phyloP scores from a whole-genome alignment of 2,888 invertebrate species.

The Nomada fabriciana region DNA sequence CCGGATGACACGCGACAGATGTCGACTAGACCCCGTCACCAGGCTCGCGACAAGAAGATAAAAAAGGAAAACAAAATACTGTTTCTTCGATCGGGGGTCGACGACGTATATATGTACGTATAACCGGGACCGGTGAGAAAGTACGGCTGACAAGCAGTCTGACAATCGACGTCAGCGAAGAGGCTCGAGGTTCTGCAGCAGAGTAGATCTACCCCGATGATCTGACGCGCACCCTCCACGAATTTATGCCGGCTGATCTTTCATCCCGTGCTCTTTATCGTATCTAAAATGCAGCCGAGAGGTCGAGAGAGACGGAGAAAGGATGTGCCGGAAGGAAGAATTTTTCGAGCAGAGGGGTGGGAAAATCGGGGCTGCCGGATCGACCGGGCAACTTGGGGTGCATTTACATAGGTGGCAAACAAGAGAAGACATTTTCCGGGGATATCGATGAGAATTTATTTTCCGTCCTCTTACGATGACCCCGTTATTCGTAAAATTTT shows the following conservation, averaged over 20 bases:
- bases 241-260: slow-evolving; percentile 18
- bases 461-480: too few relatives aligned
- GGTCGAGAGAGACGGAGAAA: slow-evolving; percentile 10
- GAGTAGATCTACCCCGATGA: slow-evolving; percentile 30
- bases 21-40: slow-evolving; percentile 56
- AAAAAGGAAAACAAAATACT: slow-evolving; percentile 56
- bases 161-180: slow-evolving; percentile 45
- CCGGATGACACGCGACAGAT: slow-evolving; percentile 72
- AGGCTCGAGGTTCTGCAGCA: slow-evolving; percentile 16
- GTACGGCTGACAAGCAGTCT: slow-evolving; percentile 29
- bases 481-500: too few relatives aligned
- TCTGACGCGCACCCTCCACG: slow-evolving; percentile 2
- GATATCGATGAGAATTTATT: not conserved
- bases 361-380: slow-evolving; percentile 31
- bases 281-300: slow-evolving; percentile 43
- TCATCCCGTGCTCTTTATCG: slow-evolving; percentile 40
- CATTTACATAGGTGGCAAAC: slow-evolving; percentile 57
- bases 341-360: slow-evolving; percentile 32
- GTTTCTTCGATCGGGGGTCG: slow-evolving; percentile 56
- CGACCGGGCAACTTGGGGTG: slow-evolving; percentile 47
- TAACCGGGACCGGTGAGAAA: slow-evolving; percentile 17
- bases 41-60: slow-evolving; percentile 31
- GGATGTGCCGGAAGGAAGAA: slow-evolving; percentile 54
- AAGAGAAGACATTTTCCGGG: slow-evolving; percentile 12
- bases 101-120: slow-evolving; percentile 5